Evolutionary conservation across 2,797 vertebrate species (phyloP).

Genomic region (Sebastes elongatus): DNA sequence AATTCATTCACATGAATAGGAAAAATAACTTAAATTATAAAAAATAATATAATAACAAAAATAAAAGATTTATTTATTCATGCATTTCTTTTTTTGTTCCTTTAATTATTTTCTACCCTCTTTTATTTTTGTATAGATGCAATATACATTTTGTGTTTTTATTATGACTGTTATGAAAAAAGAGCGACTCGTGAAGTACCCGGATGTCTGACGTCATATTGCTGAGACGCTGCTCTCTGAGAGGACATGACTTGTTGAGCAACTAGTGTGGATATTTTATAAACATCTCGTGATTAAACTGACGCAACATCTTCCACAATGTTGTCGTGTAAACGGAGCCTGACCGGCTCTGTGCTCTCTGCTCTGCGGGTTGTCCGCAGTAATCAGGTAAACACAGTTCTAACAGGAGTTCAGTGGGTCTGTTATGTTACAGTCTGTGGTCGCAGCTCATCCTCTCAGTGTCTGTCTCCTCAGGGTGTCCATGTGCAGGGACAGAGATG

Average conservation of each 20-base stretch:
- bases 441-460: neutral
- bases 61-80: too few relatives aligned
- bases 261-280: neutral
- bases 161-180: neutral
- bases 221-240: constrained; percentile 21
- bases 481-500: constrained; percentile 71
- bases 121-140: too few relatives aligned
- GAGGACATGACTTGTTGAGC: constrained; percentile 53
- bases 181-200: neutral
- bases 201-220: constrained; percentile 68
- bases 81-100: too few relatives aligned
- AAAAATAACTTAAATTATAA: too few relatives aligned
- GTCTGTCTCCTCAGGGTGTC: constrained; percentile 43
- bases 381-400: constrained; percentile 54
- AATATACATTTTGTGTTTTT: neutral
- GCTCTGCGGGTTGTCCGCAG: constrained; percentile 50
- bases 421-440: neutral
- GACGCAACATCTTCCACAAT: neutral
- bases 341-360: constrained; percentile 14
- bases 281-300: neutral
- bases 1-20: too few relatives aligned
- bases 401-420: neutral
- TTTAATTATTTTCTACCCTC: too few relatives aligned
- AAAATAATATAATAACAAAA: too few relatives aligned
- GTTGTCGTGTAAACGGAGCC: constrained; percentile 32